Base-by-base conservation (phyloP, 2,888 invertebrate genomes). In the Eupithecia inturbata region DNA sequence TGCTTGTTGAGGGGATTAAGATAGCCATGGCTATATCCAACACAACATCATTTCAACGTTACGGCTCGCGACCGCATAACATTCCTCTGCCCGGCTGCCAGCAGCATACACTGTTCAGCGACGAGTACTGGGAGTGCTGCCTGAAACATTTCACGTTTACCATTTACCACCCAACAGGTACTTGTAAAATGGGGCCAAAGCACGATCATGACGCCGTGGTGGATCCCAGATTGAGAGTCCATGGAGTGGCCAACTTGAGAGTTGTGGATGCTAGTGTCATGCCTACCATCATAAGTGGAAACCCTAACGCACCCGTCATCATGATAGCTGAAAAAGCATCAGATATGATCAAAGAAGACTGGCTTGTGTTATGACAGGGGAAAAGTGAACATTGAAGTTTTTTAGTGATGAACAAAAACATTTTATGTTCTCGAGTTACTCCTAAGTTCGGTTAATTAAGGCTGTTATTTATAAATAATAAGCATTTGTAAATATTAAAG, bases 291-390 rank as follows among this genome's bases (percentile, higher is more conserved):
- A 96, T 98, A 19, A 98, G 97, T 86, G 98, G 98, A 0, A 98
- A 98, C 91, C 98, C 98, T 0, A 98, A 98, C 87, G 98, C 98
- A 1, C 98, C 98, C 0, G 96, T 96, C 1, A 97, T 98, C 64
- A 98, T 98, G 97, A 98, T 98, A 70, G 98, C 97, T 0, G 98
- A 98, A 84, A 98, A 98, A 87, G 98, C 96, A 0, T 96, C 98
- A 10, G 98, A 98, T 86, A 96, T 98, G 95, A 97, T 98, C 78
- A 98, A 98, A 87, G 96, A 97, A 87, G 97, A 98, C 89, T 98
- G 97, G 97, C 95, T 95, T 70, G 92, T 91, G 82, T 94, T 91
- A 93, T 94, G 94, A 95, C 91, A 90, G 88, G 85, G 88, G 86
- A 85, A 75, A 69, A 63, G 70, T 73, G 75, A 80, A 75, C 77